Evolutionary conservation across 1,140 invertebrate species (phyloP), one percentile per base, ranked within the genome.

Genomic region (Papilio polyxenes): DNA sequence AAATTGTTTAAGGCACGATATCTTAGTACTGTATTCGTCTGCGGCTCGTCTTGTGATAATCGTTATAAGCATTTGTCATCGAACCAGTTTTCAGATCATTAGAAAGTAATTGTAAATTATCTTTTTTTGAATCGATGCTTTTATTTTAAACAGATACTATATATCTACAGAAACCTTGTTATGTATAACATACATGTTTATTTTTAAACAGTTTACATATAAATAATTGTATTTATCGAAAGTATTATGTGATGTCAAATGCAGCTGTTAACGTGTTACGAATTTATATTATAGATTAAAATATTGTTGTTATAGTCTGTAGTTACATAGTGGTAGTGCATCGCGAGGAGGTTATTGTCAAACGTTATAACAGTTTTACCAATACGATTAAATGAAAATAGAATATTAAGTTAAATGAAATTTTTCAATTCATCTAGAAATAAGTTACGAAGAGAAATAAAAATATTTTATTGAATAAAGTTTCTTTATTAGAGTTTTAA

Each of bases 401-500:
- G 31, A 72, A 72, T 56, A 9, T 76, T 20, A 49, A 49, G 75
- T 20, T 76, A 8, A 76, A 23, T 23, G 48, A 78, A 53, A 59
- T 78, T 62, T 86, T 84, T 86, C 80, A 84, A 80, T 83, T 82
- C 75, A 65, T 48, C 44, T 77, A 62, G 53, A 53, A 74, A 59
- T 76, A 23, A 80, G 59, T 83, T 56, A 65, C 75, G 80, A 82
- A 62, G 69, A 84, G 82, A 84, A 85, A 87, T 82, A 85, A 84
- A 87, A 85, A 83, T 79, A 83, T 84, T 75, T 79, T 82, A 85
- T 89, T 89, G 87, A 91, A 91, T 92, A 89, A 90, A 90, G 83
- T 93, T 93, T 92, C 92, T 92, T 94, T 92, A 92, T 89, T 92
- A 92, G 92, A 92, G 91, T 90, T 87, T 92, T 92, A 92, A 89